A percentile compares a stretch with the other conserved stretches of the same genome.
phyloP scores from a whole-genome alignment of 2,888 invertebrate species.

The Torymus aiolomorphi region DNA sequence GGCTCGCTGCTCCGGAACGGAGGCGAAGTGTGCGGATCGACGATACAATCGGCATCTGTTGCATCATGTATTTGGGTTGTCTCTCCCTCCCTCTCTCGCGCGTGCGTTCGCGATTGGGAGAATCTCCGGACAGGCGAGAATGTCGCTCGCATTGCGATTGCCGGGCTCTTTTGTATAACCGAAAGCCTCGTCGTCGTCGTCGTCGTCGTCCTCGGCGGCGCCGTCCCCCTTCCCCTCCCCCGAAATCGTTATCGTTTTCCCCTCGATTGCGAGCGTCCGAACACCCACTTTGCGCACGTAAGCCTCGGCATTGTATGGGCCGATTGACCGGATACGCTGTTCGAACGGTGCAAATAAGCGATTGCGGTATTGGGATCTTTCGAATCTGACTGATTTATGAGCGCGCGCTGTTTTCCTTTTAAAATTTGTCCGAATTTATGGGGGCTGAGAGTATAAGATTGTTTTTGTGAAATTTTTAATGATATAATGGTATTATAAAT shows the following conservation, averaged over 20 bases:
- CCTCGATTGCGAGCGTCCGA: not conserved
- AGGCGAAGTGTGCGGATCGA: conserved; percentile 32
- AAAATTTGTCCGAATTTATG: too few relatives aligned
- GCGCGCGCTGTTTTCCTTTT: too few relatives aligned
- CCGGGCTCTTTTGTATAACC: conserved; percentile 26
- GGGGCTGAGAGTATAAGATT: too few relatives aligned
- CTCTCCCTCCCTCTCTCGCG: not conserved
- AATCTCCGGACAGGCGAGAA: not conserved
- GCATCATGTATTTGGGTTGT: conserved; percentile 62
- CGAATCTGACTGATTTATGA: too few relatives aligned
- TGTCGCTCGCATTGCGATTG: conserved; percentile 11
- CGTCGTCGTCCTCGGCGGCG: not conserved
- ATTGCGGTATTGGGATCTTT: too few relatives aligned
- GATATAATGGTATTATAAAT: too few relatives aligned
- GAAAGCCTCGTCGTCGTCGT: conserved; percentile 8
- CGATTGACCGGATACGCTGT: conserved; percentile 16
- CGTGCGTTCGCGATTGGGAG: not conserved
- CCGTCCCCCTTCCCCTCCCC: too few relatives aligned
- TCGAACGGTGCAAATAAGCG: too few relatives aligned
- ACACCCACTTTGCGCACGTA: conserved; percentile 31
- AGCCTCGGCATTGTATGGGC: not conserved
- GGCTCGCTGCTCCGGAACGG: too few relatives aligned
- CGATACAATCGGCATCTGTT: conserved; percentile 62
- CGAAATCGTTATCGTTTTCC: conserved; percentile 37
- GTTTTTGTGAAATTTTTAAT: too few relatives aligned